Percentiles rank a stretch among this genome's conserved stretches.
Evolutionary conservation across 2,888 invertebrate species (phyloP).

Genomic region (Onthophagus sagittarius): DNA sequence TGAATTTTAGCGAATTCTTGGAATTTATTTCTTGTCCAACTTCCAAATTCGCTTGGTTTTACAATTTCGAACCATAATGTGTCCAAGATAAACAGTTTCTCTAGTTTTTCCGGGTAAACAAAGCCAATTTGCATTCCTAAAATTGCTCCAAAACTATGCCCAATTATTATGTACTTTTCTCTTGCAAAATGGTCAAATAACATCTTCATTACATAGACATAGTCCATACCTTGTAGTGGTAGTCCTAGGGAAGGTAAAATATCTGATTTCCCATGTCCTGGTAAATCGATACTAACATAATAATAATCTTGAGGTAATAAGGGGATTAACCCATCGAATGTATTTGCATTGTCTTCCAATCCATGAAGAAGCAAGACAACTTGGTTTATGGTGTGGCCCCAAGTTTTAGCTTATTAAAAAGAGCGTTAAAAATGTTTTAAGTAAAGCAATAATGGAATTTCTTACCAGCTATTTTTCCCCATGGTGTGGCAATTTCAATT

Average conservation of each 20-base stretch:
- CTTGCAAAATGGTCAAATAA: constrained; percentile 22
- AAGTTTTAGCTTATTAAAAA: constrained; percentile 51
- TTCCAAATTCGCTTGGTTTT: constrained; percentile 26
- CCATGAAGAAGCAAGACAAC: constrained; percentile 56
- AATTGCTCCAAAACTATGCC: constrained; percentile 50
- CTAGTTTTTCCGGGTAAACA: constrained; percentile 41
- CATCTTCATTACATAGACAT: constrained; percentile 21
- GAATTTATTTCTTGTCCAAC: constrained; percentile 41
- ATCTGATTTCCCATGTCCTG: constrained; percentile 55
- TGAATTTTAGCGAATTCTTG: constrained; percentile 40
- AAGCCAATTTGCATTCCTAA: constrained; percentile 38
- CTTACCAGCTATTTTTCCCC: constrained; percentile 24
- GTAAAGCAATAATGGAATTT: constrained; percentile 10
- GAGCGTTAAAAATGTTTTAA: background rate
- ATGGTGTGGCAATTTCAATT: constrained; percentile 20
- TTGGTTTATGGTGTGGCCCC: constrained; percentile 52
- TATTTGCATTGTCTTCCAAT: constrained; percentile 52
- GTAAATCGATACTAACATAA: constrained; percentile 49
- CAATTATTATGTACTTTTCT: constrained; percentile 23
- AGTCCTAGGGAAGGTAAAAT: constrained; percentile 41
- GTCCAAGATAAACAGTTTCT: constrained; percentile 44
- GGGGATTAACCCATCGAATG: constrained; percentile 51
- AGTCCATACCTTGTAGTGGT: constrained; percentile 30
- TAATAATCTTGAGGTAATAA: constrained; percentile 45
- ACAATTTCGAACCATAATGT: constrained; percentile 33